Base-by-base conservation (phyloP, 2,888 invertebrate genomes). In the Cyrtodaria siliqua region DNA sequence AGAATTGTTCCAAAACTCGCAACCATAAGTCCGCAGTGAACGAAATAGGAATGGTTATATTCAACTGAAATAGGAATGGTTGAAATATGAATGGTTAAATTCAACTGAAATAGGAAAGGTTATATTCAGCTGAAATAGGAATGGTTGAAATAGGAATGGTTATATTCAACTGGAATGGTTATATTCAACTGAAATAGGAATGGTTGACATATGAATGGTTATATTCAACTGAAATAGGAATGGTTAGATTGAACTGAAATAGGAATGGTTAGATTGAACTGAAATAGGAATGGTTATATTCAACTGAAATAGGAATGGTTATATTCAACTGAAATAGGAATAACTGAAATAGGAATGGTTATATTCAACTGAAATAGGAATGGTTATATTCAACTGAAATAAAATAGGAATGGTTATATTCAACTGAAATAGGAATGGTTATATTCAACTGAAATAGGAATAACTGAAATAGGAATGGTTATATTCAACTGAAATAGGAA, bases 131-230 rank as follows among this genome's bases (percentile, higher is more conserved):
- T 98, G 93, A 96, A 98, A 97, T 14, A 98, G 94, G 92, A 97
- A 96, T 64, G 98, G 98, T 90, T 98, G 97, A 62, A 98, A 96
- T 12, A 97, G 93, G 0, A 97, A 96, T 74, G 97, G 96, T 96
- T 96, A 97, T 78, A 81, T 23, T 85, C 79, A 2, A 93, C 77
- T 9, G 93, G 92, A 62, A 93, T 86, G n/a, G 85, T 78, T 20
- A 91, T 89, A 69, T 89, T 88, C n/a, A 92, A 83, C 92, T 93
- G 84, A 62, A 83, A 76, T 18, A 33, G 14, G 52, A 8, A n/a
- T n/a, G n/a, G n/a, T n/a, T n/a, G n/a, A n/a, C n/a, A n/a, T n/a
- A n/a, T n/a, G n/a, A n/a, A n/a, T n/a, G n/a, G n/a, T n/a, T n/a
- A n/a, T n/a, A n/a, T n/a, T n/a, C n/a, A n/a, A n/a, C n/a, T n/a